phyloP scores from a whole-genome alignment of 2,888 invertebrate genomes.

The Lasioglossum zephyrum region DNA sequence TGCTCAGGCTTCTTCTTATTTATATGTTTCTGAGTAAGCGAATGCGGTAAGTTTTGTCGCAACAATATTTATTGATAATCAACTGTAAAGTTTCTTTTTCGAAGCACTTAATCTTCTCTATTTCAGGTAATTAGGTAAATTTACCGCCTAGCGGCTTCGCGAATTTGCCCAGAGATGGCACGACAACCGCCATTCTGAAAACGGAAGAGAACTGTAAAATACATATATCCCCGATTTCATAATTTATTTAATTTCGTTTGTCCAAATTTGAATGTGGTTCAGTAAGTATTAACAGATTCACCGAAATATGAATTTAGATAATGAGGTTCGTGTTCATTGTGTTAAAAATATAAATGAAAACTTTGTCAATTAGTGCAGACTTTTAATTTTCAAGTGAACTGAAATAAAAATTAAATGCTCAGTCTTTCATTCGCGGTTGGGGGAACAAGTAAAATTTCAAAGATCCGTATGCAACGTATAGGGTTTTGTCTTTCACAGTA shows the following conservation, averaged over 20 bases:
- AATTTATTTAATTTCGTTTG: background rate
- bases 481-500: background rate
- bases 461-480: background rate
- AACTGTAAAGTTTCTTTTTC: background rate
- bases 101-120: background rate
- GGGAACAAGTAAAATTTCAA: background rate
- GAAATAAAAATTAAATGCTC: background rate
- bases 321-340: too few species aligned
- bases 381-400: background rate
- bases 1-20: background rate
- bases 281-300: background rate
- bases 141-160: background rate
- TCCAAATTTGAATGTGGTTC: background rate
- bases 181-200: background rate
- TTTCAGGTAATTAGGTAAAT: constrained; percentile 4
- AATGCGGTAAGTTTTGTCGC: background rate
- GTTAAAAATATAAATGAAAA: too few species aligned
- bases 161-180: constrained; percentile 30
- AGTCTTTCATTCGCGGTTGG: background rate
- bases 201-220: background rate
- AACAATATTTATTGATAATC: constrained; percentile 29
- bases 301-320: background rate
- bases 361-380: background rate
- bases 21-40: background rate
- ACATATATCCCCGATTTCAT: background rate